Conservation (phyloP, 2,888 invertebrate genomes). For the Hirtodrosophila cameraria region DNA sequence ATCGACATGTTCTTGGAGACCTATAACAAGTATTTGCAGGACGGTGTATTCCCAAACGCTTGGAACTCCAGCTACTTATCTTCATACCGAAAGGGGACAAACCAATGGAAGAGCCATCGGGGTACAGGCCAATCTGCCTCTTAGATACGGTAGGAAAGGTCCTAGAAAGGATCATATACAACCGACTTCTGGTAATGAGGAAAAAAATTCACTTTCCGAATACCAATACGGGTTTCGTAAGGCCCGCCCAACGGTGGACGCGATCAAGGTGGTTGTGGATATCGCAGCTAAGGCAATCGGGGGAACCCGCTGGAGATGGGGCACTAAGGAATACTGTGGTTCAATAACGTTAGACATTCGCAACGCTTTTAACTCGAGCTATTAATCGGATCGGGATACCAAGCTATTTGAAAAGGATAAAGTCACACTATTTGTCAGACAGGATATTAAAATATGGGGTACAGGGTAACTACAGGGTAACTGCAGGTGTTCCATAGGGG, state of each 20-base stretch:
- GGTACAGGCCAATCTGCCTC: neutral
- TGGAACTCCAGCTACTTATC: neutral
- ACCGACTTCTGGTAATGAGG: neutral
- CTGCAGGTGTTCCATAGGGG: neutral
- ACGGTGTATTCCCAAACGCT: neutral
- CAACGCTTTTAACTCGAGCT: too few species aligned
- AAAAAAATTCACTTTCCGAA: neutral
- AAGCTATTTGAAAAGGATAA: too few species aligned
- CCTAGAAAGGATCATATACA: neutral
- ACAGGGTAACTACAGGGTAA: too few species aligned
- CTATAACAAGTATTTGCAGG: too few species aligned
- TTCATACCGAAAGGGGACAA: neutral
- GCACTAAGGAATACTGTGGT: neutral
- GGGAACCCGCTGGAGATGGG: too few species aligned
- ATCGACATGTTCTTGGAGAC: too few species aligned
- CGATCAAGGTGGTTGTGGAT: neutral
- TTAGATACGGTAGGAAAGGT: neutral
- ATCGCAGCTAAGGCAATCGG: too few species aligned
- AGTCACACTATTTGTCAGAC: too few species aligned
- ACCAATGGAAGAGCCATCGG: neutral
- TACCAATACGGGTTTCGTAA: slow-evolving; percentile 1
- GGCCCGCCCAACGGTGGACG: too few species aligned
- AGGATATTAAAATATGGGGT: neutral
- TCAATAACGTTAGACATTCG: too few species aligned
- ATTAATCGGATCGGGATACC: too few species aligned